Base-by-base conservation (phyloP, 2,797 vertebrate species). In the Pempheris klunzingeri region DNA sequence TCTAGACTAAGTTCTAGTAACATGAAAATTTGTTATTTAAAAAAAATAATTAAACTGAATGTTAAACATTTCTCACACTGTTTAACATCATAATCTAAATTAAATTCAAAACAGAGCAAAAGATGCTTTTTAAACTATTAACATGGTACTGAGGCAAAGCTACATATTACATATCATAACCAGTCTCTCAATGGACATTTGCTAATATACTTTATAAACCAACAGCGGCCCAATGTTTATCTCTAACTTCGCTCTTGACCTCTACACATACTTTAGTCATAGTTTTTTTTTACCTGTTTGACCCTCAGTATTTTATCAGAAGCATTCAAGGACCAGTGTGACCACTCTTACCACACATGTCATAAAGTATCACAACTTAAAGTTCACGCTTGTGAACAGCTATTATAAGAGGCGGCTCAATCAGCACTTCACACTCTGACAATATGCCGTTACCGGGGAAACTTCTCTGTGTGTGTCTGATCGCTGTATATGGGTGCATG, bases 381-480 rank as follows among this genome's bases (percentile, higher is more conserved):
- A 53, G 81, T 63, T 76, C 68, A 77, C 41, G 32, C 32, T 50
- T 49, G 57, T 49, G 49, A 71, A 78, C 61, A 43, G n/a, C 10
- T 1, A 0, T 65, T 82, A 80, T 83, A 85, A 80, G 83, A 39
- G 50, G 12, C 9, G 7, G 28, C 41, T 77, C 10, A 7, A 10
- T 70, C 60, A 73, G 11, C 50, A 44, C 22, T n/a, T 53, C 44
- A 26, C 24, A 11, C 13, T n/a, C 12, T 1, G 64, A 44, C 74
- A 79, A 38, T 1, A 88, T 87, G 83, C n/a, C 7, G 0, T 41
- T 26, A 18, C 58, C 73, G 44, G 20, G 54, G 8, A 69, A 28
- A 59, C 50, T 82, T 68, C 57, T 91, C 28, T 80, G 28, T 74
- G 38, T 91, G 39, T 64, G 34, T 63, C 5, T 87, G 14, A 30